Evolutionary conservation across 2,888 invertebrate species (phyloP), one percentile per base, ranked within the genome.

Genomic region (Villa cingulata): DNA sequence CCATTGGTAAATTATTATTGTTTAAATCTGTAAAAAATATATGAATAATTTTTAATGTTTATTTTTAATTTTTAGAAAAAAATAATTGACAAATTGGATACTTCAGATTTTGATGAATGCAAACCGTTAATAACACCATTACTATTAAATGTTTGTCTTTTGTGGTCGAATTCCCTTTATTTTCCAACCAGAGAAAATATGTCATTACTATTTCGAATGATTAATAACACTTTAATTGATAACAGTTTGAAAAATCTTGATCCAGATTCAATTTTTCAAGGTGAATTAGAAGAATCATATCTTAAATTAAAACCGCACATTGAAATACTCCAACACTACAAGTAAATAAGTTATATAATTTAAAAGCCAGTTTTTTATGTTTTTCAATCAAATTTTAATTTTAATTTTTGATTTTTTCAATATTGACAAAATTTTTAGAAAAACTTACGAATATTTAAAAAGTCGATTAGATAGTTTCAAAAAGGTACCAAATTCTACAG

Each of bases 151-250:
- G 74, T 91, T 5, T 87, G 87, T 20, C 69, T 92, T 10, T 71
- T 89, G 17, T 95, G 94, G 92, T 80, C 83, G 1, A 81, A 84
- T 62, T 91, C 89, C 0, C 74, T 78, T 58, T 84, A 86, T 60
- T 88, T 80, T 61, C 80, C 83, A 60, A 74, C 71, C 7, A 73
- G 76, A 3, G 76, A 75, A 40, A 70, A 78, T 51, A 77, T 83
- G 59, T 74, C 81, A 59, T 80, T 83, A 2, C 71, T 94, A 1
- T 72, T 94, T 12, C 78, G 80, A 54, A 81, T 88, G 68, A 74
- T 89, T 18, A 80, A 84, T 56, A 92, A 94, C 66, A 71, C 89
- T 56, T 64, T 92, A 2, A 88, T 94, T 45, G 76, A 78, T 51
- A 79, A 83, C 71, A 80, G 81, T 18, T 75, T 77, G 0, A 77